Evolutionary conservation across 2,113 vertebrate genomes (phyloP).

Genomic region (Planiliza haematocheilus): DNA sequence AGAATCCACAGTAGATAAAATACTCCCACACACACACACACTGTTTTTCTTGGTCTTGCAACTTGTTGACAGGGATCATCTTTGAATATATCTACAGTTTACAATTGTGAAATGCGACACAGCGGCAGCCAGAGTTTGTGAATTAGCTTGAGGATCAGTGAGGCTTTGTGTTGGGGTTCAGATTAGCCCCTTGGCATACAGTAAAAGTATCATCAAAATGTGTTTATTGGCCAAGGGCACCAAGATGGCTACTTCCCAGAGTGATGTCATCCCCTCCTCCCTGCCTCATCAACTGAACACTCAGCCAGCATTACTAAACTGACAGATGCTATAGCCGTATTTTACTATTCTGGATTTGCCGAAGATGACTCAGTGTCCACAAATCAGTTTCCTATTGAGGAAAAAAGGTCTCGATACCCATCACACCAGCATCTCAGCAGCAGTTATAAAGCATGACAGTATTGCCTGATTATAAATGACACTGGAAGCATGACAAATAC

Average conservation of each 20-base stretch:
- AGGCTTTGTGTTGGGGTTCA: conserved; percentile 3
- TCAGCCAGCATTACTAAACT: conserved; percentile 31
- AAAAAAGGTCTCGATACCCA: conserved; percentile 23
- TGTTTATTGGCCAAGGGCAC: conserved; percentile 58
- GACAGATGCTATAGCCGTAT: conserved; percentile 44
- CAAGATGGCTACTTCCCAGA: conserved; percentile 64
- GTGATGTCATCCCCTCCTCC: conserved; percentile 55
- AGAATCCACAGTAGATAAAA: neutral
- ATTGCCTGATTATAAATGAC: conserved; percentile 63
- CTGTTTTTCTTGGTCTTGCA: conserved; percentile 1
- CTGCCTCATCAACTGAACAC: conserved; percentile 48
- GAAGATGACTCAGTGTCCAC: conserved; percentile 55
- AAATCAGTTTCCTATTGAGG: conserved; percentile 42
- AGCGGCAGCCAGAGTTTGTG: neutral
- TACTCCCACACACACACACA: neutral
- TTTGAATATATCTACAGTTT: neutral
- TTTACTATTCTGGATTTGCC: conserved; percentile 47
- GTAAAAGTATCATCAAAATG: conserved; percentile 42
- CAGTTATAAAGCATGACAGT: conserved; percentile 49
- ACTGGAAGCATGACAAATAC: conserved; percentile 54
- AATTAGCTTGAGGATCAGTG: neutral
- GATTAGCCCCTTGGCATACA: conserved; percentile 22
- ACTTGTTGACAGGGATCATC: conserved; percentile 15
- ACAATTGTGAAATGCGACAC: neutral
- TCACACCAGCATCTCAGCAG: conserved; percentile 37